Evolutionary conservation across 2,888 invertebrate species (phyloP), one percentile per base, ranked within the genome.

Genomic region (Tyria jacobaeae): DNA sequence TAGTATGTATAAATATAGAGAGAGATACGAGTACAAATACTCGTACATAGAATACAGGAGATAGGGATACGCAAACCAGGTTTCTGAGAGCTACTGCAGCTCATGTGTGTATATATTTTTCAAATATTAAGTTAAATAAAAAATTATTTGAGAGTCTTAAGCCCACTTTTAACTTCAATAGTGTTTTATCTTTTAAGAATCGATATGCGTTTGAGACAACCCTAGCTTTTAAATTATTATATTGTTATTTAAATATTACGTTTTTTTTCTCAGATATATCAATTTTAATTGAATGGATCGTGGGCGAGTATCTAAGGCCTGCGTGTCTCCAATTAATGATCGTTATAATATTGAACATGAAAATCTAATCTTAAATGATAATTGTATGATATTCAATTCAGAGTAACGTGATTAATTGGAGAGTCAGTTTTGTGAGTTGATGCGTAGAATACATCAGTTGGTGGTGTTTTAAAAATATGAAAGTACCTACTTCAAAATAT

Each of bases 231-330:
- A 34, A 37, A 35, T 15, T 24, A 50, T 51, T 54, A 53, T 49
- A 35, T n/a, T n/a, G n/a, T n/a, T n/a, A n/a, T 34, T 41, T 31
- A 49, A 25, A 41, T 51, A 55, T 74, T 66, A 74, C 69, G 62
- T 59, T 55, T 67, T 75, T 59, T 64, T 47, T 27, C 61, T 62
- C 60, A 65, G 47, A 66, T 72, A 70, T 44, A 62, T 66, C 44
- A 57, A 62, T 72, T 77, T 72, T 72, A 72, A 78, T 76, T 66
- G 60, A 64, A 55, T 59, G 52, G 24, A n/a, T 44, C 27, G 65
- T 70, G 55, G 71, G 62, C 57, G 65, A 44, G n/a, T 62, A 52
- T 39, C 56, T 6, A 51, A 53, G 58, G 57, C 54, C 21, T 60
- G 60, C 52, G 15, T 53, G 44, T 49, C 44, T 35, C 50, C 54